phyloP scores from a whole-genome alignment of 2,888 invertebrate species.

The Xestia rhomboidea region DNA sequence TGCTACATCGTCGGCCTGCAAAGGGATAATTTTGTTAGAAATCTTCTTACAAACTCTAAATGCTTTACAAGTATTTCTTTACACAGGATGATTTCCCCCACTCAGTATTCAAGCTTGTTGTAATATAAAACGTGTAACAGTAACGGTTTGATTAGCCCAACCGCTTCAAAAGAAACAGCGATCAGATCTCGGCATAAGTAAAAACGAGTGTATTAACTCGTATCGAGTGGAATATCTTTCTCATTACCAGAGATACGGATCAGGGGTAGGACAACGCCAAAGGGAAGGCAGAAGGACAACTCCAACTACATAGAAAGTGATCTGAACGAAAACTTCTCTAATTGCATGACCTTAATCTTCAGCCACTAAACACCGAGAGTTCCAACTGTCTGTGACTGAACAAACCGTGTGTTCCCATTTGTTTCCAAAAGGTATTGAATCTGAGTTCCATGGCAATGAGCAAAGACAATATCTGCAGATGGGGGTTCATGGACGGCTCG shows the following conservation, averaged over 20 bases:
- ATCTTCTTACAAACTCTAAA: background rate
- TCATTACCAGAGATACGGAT: constrained; percentile 60
- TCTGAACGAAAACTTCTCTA: background rate
- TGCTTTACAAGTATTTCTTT: background rate
- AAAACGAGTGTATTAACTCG: constrained; percentile 64
- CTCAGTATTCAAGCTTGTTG: constrained; percentile 8
- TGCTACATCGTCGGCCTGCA: background rate
- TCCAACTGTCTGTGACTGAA: background rate
- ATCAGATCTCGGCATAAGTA: constrained; percentile 42
- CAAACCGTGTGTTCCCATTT: too few species aligned
- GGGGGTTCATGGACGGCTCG: too few species aligned
- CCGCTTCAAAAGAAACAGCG: constrained; percentile 30
- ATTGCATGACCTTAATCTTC: background rate
- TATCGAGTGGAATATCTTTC: constrained; percentile 61
- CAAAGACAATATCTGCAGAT: too few species aligned
- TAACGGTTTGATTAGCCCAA: constrained; percentile 17
- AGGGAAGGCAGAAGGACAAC: constrained; percentile 19
- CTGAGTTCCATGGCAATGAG: background rate
- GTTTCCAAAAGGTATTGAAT: background rate
- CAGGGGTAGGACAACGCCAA: constrained; percentile 6
- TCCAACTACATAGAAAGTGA: background rate
- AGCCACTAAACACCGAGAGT: background rate
- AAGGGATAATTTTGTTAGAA: background rate
- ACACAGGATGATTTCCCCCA: background rate
- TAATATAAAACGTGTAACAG: constrained; percentile 30